Base-by-base conservation (phyloP, 2,113 vertebrate species). In the Diadophis punctatus region DNA sequence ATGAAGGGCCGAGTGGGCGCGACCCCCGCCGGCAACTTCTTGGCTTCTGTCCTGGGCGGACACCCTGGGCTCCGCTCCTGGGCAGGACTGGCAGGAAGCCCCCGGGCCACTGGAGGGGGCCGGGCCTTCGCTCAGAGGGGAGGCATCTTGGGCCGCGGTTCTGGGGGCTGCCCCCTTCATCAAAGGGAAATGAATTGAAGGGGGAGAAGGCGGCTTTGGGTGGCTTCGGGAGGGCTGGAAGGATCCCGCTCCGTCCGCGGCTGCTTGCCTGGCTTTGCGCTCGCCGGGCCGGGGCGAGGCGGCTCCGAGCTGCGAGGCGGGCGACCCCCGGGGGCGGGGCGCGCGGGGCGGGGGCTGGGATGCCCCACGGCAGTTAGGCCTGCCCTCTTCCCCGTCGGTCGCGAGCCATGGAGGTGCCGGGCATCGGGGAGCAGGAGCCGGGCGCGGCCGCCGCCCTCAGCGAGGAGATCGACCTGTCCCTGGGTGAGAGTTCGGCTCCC, bases 401-500 rank as follows among this genome's bases (percentile, higher is more conserved):
- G 14, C 52, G 25, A 68, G 52, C 30, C 25, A 85, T 43, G 55
- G 89, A 87, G 60, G 30, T 23, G n/a, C 9, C n/a, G 60, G 20
- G 63, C 49, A 22, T 12, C 51, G n/a, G 34, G 43, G 20, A 5
- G 89, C 25, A 1, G 27, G n/a, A 39, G 49, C 63, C 43, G 94
- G 51, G 85, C n/a, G 58, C 92, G 91, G 88, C 53, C 84, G n/a
- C 39, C 27, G 90, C 56, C 22, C 84, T 63, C 20, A 1, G 25
- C 51, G 95, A 95, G 63, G 93, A 95, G 56, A 94, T 96, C 22
- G 96, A 96, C 60, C 91, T 96, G 91, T 96, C 96, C 56, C 89
- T 96, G 92, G 96, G 96, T 95, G 85, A 48, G 23, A 25, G 4
- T 49, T 2, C 10, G 46, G 22, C 46, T 48, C 85, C 85, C 80